phyloP scores from a whole-genome alignment of 2,888 invertebrate species.

The Drosophila colorata region DNA sequence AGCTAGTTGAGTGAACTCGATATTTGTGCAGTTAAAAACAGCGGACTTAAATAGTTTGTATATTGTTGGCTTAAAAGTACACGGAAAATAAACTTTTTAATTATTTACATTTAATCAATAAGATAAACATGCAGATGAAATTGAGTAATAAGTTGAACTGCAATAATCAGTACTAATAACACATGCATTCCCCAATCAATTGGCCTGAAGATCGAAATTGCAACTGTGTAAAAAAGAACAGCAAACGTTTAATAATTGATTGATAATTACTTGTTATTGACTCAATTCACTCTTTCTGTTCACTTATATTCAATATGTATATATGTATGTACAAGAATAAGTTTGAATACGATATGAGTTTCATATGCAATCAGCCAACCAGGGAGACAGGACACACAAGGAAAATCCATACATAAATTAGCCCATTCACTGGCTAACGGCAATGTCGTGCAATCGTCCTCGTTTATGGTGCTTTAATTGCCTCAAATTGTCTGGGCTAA shows the following conservation, averaged over 20 bases:
- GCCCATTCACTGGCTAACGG: conserved; percentile 23
- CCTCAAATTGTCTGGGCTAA: conserved; percentile 57
- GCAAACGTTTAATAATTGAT: conserved; percentile 42
- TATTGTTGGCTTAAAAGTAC: background rate
- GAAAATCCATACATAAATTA: conserved; percentile 47
- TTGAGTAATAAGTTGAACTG: conserved; percentile 7
- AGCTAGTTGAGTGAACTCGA: background rate
- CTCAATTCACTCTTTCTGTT: conserved; percentile 3
- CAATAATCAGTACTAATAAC: conserved; percentile 17
- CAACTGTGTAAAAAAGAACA: conserved; percentile 19
- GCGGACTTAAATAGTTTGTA: background rate
- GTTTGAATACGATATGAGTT: conserved; percentile 9
- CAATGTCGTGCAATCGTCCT: conserved; percentile 34
- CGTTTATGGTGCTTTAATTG: conserved; percentile 66
- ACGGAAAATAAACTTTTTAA: background rate
- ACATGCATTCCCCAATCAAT: conserved; percentile 12
- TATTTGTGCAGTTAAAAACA: background rate
- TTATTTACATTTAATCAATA: conserved; percentile 4
- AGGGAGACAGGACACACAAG: background rate
- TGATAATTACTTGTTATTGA: conserved; percentile 48
- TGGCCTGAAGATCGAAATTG: conserved; percentile 19
- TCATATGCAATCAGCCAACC: conserved; percentile 19
- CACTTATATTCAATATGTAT: no score
- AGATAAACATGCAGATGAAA: conserved; percentile 11
- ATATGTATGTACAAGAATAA: background rate